phyloP scores from a whole-genome alignment of 92 coral and sea anemone species.

The Umimayanthus chanpuru region DNA sequence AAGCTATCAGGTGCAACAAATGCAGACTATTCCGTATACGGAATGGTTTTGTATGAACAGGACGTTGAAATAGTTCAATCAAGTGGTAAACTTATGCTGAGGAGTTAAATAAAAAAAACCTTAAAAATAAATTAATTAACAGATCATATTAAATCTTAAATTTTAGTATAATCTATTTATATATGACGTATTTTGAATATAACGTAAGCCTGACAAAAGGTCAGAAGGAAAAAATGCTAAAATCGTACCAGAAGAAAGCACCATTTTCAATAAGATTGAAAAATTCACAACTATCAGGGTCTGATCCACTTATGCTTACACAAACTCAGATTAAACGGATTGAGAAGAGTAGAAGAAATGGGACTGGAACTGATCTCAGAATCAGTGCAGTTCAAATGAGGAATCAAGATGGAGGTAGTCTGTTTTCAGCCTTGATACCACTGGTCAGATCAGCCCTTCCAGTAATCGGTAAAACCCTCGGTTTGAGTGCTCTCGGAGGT shows the following conservation, averaged over 20 bases:
- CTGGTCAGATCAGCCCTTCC: not conserved
- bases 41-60: not conserved
- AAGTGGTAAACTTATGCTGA: not conserved
- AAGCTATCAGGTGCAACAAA: not conserved
- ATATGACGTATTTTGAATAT: not conserved
- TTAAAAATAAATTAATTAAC: too few species aligned
- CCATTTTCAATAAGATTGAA: not conserved
- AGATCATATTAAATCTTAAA: not conserved
- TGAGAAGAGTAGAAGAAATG: not conserved
- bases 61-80: not conserved
- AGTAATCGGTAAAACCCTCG: not conserved
- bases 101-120: not conserved
- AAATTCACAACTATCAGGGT: not conserved
- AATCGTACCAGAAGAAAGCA: not conserved
- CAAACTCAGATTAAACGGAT: slow-evolving; percentile 34
- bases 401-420: slow-evolving; percentile 14
- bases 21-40: not conserved
- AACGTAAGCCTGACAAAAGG: not conserved
- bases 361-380: slow-evolving; percentile 20
- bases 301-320: slow-evolving; percentile 30
- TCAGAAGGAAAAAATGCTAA: slow-evolving; percentile 27
- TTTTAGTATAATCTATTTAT: not conserved
- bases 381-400: slow-evolving; percentile 6
- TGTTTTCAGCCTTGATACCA: not conserved
- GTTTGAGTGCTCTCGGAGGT: not conserved